A percentile compares a stretch with the other conserved stretches of the same genome.
phyloP scores from a whole-genome alignment of 2,113 vertebrate genomes.

The Pantherophis guttatus region DNA sequence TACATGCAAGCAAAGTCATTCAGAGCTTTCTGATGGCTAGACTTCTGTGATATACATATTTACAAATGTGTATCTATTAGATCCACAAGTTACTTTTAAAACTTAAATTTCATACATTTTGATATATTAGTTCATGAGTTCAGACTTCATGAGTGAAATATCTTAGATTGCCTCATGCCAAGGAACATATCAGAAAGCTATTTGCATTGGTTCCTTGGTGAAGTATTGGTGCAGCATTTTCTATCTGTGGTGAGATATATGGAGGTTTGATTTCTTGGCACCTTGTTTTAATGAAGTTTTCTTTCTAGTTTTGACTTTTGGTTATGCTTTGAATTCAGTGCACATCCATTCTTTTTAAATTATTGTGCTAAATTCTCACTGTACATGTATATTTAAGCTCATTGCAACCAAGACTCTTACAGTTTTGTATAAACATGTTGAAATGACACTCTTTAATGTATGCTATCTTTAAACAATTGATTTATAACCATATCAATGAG shows the following conservation, averaged over 20 bases:
- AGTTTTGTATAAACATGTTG: not conserved
- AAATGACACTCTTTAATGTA: not conserved
- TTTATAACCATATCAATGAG: not conserved
- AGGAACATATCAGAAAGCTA: not conserved
- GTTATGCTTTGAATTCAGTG: not conserved
- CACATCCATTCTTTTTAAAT: not conserved
- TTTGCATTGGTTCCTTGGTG: not conserved
- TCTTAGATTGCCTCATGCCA: not conserved
- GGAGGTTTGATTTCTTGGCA: not conserved
- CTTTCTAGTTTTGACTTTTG: not conserved
- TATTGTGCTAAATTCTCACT: not conserved
- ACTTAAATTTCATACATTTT: not conserved
- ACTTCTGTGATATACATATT: not conserved
- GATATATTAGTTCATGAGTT: not conserved
- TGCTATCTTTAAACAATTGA: not conserved
- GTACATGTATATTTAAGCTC: not conserved
- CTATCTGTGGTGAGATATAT: not conserved
- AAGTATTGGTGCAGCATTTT: not conserved
- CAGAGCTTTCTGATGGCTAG: not conserved
- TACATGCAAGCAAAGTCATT: not conserved
- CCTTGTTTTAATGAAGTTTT: not conserved
- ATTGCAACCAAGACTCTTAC: not conserved
- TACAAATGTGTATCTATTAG: not conserved
- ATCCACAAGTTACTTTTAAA: not conserved
- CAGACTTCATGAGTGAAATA: not conserved